These are phyloP conservation scores for Scolopax bukidnonensis DNA, from an alignment of 2,797 vertebrate species.

Conservation along the genomic window DNA sequence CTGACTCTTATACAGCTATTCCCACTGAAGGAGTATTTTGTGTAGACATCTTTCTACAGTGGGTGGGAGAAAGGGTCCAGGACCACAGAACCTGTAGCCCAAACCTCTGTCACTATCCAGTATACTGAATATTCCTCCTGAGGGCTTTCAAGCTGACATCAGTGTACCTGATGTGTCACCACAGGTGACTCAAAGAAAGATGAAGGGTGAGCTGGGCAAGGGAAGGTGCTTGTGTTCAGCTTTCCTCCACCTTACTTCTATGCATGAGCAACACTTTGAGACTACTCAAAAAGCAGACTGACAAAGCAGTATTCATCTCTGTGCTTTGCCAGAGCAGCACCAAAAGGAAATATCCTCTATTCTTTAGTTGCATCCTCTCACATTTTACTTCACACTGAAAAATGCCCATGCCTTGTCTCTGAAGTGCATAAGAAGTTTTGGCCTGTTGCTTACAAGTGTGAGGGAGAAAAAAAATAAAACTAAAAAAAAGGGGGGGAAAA, in stretches of 20 bases:
- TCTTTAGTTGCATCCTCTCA: neutral
- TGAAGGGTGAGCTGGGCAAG: neutral
- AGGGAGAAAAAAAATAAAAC: rapidly evolving
- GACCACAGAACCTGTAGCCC: neutral
- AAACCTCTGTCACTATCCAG: neutral
- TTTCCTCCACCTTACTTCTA: neutral
- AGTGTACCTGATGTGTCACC: neutral
- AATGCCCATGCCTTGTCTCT: neutral
- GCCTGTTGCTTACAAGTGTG: rapidly evolving
- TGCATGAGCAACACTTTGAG: rapidly evolving
- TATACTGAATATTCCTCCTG: neutral
- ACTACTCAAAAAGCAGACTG: neutral
- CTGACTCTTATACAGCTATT: neutral
- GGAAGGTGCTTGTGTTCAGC: neutral
- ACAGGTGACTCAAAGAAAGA: neutral
- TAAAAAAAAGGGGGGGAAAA: neutral
- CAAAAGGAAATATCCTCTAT: neutral
- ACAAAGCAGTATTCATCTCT: neutral
- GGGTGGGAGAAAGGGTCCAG: neutral
- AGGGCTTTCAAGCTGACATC: neutral
- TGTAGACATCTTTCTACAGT: neutral
- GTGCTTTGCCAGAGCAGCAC: neutral
- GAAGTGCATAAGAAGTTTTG: neutral
- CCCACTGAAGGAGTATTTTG: neutral
- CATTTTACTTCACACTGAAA: neutral